phyloP scores from a whole-genome alignment of 2,797 vertebrate species.

The Rachycentron canadum region DNA sequence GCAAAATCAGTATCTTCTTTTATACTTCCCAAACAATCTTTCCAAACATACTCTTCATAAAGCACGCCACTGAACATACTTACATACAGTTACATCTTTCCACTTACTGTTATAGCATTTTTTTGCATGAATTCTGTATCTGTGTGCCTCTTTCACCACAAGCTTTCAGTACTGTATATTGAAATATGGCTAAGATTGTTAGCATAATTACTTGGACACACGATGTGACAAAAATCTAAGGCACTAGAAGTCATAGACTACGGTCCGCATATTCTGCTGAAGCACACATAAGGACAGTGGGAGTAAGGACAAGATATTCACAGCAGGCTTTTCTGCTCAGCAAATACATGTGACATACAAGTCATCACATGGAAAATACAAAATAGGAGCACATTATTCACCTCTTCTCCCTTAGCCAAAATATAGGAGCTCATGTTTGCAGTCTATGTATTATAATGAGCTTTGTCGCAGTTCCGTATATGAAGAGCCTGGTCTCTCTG shows the following conservation, averaged over 20 bases:
- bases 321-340: slow-evolving; percentile 59
- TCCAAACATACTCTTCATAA: slow-evolving; percentile 40
- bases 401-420: slow-evolving; percentile 33
- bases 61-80: slow-evolving; percentile 33
- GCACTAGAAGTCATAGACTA: slow-evolving; percentile 71
- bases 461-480: slow-evolving; percentile 27
- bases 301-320: slow-evolving; percentile 52
- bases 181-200: slow-evolving; percentile 82
- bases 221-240: slow-evolving; percentile 69
- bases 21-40: slow-evolving; percentile 29
- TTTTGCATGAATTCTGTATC: slow-evolving; percentile 50
- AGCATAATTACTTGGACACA: slow-evolving; percentile 73
- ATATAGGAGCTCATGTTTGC: slow-evolving; percentile 36
- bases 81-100: slow-evolving; percentile 25
- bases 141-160: slow-evolving; percentile 45
- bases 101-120: slow-evolving; percentile 33
- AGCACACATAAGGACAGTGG: slow-evolving; percentile 58
- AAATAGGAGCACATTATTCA: slow-evolving; percentile 43
- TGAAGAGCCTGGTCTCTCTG: slow-evolving; percentile 32
- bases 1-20: slow-evolving; percentile 67
- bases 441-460: slow-evolving; percentile 40
- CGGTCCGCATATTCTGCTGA: slow-evolving; percentile 65
- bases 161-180: slow-evolving; percentile 54
- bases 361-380: slow-evolving; percentile 54
- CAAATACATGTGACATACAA: slow-evolving; percentile 45